Base-by-base conservation (phyloP, 2,888 invertebrate species). In the Epicampocera succincta region DNA sequence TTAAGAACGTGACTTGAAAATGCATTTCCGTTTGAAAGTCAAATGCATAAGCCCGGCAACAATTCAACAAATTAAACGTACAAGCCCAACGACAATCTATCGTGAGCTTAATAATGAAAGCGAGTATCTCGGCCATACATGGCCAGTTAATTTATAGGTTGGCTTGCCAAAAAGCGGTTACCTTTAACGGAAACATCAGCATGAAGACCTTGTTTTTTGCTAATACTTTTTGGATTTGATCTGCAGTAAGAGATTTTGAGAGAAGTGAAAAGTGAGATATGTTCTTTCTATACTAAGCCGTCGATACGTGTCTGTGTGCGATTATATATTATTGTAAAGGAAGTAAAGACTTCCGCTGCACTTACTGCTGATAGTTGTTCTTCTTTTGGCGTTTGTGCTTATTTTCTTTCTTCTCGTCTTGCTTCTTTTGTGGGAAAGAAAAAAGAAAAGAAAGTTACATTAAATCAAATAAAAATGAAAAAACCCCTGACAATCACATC, bases 1-100 rank as follows among this genome's bases (percentile, higher is more conserved):
- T 82, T 83, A 79, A 76, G 66, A 54, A 79, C 83, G 80, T 82
- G 82, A 81, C 76, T 82, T 65, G 72, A 82, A 79, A 76, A 74
- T 77, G 80, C 79, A 80, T 79, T 74, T 77, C 80, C 71, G 78
- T 66, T 82, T 58, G 44, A 52, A 11, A 61, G 61, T 29, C 56
- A 72, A 13, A 15, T 50, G 42, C 54, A 66, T 46, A 46, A 72
- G 19, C 42, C 60, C 46, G 48, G 25, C 60, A 60, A 33, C 46
- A 65, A 38, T 78, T 65, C 56, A 11, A 46, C 58, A 74, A 52
- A 33, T 66, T 58, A 58, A 65, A 73, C 63, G 74, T 78, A 74
- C 58, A 63, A 13, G 25, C 46, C 60, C 44, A 66, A n/a, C n/a
- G n/a, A n/a, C n/a, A n/a, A n/a, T n/a, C n/a, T 33, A 66, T 5